Percentiles rank a stretch among this genome's conserved stretches.
These are phyloP conservation scores for Danaus plexippus DNA, from an alignment of 1,140 invertebrate species.

Conservation along the genomic window DNA sequence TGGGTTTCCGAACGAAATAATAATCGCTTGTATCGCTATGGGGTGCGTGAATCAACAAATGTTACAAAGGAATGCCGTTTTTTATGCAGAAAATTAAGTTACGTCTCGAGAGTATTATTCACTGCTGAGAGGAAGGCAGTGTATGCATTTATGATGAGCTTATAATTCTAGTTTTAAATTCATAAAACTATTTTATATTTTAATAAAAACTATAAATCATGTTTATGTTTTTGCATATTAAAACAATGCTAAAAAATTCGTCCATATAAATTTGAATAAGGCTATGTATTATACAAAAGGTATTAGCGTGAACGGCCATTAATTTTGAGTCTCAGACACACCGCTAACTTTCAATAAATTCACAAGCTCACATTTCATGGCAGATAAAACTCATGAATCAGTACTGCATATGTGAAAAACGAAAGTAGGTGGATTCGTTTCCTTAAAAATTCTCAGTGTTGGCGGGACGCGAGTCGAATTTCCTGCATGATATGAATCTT, in stretches of 20 bases:
- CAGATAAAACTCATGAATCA: constrained; percentile 70
- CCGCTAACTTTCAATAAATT: constrained; percentile 60
- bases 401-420: constrained; percentile 58
- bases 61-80: constrained; percentile 65
- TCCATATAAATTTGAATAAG: constrained; percentile 1
- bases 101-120: constrained; percentile 50
- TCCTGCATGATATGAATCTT: constrained; percentile 69
- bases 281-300: too few relatives aligned
- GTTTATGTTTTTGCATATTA: too few relatives aligned
- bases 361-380: constrained; percentile 60
- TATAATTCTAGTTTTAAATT: too few relatives aligned
- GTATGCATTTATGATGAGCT: constrained; percentile 22
- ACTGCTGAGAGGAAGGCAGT: constrained; percentile 26
- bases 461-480: constrained; percentile 62
- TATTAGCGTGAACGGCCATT: constrained; percentile 26
- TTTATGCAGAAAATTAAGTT: constrained; percentile 67
- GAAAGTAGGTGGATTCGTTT: constrained; percentile 53
- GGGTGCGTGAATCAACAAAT: constrained; percentile 60
- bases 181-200: too few relatives aligned
- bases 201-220: too few relatives aligned
- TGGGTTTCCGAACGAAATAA: constrained; percentile 70
- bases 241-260: constrained; percentile 1
- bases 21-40: constrained; percentile 60
- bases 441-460: constrained; percentile 58
- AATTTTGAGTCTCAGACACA: constrained; percentile 37